Evolutionary conservation across 2,113 vertebrate species (phyloP), one percentile per base, ranked within the genome.

Genomic region (Ctenomys sociabilis): DNA sequence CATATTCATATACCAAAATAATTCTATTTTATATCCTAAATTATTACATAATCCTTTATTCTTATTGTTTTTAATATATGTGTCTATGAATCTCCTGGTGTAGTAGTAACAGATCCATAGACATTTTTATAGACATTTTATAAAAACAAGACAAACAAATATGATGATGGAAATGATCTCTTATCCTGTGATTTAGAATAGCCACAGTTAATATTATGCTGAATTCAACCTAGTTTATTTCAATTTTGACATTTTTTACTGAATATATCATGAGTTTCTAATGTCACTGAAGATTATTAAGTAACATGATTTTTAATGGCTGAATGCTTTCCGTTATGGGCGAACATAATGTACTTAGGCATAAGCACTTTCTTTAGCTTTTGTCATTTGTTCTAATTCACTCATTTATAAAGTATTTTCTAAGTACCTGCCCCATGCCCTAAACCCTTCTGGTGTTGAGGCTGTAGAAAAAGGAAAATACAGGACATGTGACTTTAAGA

Each of bases 221-320:
- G n/a, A 87, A 88, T 83, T 83, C 32, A 17, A 70, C 83, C 57
- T 49, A 75, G 45, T 87, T 87, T 91, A 83, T 83, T 91, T 91
- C 26, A 16, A 68, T 61, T 40, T 5, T n/a, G 21, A 52, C 7
- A 45, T 75, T 75, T 90, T 85, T 90, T 89, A 64, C 13, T 86
- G 30, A 88, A 13, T 52, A 52, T 63, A 78, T 49, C n/a, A 83
- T 68, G 40, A 92, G 59, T 93, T 86, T 90, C 12, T 3, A 10
- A 54, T 54, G 22, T 85, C 61, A 78, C 77, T 85, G 45, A 85
- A 90, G 43, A 70, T 75, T 59, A 85, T 35, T 68, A 66, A 35
- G 63, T 9, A 90, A 43, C 35, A 22, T 94, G 59, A 26, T 95
- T 83, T 91, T 84, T 83, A 83, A 77, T 49, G 40, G 45, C 40